Conservation (phyloP, 2,888 invertebrate species). For the Scaeva pyrastri region DNA sequence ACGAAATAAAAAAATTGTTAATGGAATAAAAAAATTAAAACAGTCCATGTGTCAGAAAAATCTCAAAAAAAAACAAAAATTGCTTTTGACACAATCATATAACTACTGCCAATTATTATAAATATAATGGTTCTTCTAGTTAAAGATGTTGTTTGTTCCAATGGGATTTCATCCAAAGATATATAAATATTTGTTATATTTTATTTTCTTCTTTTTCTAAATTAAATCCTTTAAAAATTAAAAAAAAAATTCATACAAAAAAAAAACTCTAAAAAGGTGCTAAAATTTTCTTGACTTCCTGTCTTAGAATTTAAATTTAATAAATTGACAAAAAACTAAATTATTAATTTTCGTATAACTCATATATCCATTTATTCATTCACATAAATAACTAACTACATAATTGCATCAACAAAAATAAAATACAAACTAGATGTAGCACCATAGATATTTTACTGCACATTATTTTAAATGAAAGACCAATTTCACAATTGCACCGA, state of each 20-base stretch:
- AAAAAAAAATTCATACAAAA: slow-evolving; percentile 17
- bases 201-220: slow-evolving; percentile 13
- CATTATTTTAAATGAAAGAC: slow-evolving; percentile 73
- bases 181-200: neutral
- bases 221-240: slow-evolving; percentile 20
- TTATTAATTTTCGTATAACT: slow-evolving; percentile 29
- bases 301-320: slow-evolving; percentile 33
- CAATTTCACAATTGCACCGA: slow-evolving; percentile 75
- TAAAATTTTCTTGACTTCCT: slow-evolving; percentile 59
- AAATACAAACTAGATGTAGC: slow-evolving; percentile 46
- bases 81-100: slow-evolving; percentile 13
- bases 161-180: slow-evolving; percentile 13
- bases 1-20: slow-evolving; percentile 26
- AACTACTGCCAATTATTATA: slow-evolving; percentile 35
- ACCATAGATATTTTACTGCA: slow-evolving; percentile 63
- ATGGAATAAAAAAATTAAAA: slow-evolving; percentile 3
- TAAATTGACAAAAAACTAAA: slow-evolving; percentile 7
- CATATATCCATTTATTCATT: slow-evolving; percentile 39
- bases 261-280: slow-evolving; percentile 57
- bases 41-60: slow-evolving; percentile 35
- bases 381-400: slow-evolving; percentile 32
- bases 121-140: slow-evolving; percentile 16
- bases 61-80: neutral
- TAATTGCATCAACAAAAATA: slow-evolving; percentile 33
- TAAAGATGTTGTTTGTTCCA: slow-evolving; percentile 28